Percentiles rank a stretch among this genome's conserved stretches.
Conservation (phyloP, 2,113 vertebrate genomes). For the Solenodon paradoxus region DNA sequence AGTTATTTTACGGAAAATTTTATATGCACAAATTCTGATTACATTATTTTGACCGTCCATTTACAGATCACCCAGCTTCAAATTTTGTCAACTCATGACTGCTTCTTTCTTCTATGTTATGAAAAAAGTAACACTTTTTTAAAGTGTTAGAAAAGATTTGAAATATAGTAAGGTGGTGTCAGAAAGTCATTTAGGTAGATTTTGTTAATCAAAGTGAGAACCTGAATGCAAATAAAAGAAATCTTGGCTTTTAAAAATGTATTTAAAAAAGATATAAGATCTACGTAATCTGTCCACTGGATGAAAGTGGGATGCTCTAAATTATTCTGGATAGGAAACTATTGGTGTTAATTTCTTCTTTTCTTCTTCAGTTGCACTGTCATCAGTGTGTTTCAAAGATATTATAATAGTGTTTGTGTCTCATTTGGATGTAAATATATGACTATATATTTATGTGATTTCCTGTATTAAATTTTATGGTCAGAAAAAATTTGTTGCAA, state of each 20-base stretch:
- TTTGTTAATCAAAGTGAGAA: not conserved
- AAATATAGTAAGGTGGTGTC: not conserved
- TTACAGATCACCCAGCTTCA: not conserved
- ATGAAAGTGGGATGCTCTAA: not conserved
- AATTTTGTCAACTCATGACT: not conserved
- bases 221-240: not conserved
- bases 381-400: not conserved
- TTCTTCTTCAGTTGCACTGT: not conserved
- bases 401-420: not conserved
- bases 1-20: slow-evolving; percentile 1
- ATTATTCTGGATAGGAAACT: not conserved
- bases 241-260: not conserved
- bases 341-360: not conserved
- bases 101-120: slow-evolving; percentile 4
- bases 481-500: not conserved
- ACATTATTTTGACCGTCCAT: not conserved
- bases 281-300: not conserved
- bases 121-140: not conserved
- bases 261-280: not conserved
- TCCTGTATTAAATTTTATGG: not conserved
- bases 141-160: not conserved
- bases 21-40: not conserved
- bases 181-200: not conserved
- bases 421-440: not conserved
- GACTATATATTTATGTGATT: not conserved